phyloP scores from a whole-genome alignment of 30 jellyfish, hydroid and myxozoan species.

The Cassiopea xamachana region DNA sequence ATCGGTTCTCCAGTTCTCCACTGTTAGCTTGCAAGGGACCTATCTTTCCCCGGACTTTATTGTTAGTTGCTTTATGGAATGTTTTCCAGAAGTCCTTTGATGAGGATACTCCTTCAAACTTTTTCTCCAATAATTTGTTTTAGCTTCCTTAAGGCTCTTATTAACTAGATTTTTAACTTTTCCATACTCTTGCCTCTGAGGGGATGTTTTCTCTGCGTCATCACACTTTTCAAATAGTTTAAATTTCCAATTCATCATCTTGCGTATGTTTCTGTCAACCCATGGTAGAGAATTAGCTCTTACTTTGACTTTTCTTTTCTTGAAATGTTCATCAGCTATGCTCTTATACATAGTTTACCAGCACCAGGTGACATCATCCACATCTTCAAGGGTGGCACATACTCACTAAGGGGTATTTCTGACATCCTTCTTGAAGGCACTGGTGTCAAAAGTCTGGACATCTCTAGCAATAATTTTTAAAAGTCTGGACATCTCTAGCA shows the following conservation, averaged over 20 bases:
- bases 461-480: background rate
- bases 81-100: slow-evolving; percentile 46
- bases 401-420: slow-evolving; percentile 9
- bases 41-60: slow-evolving; percentile 16
- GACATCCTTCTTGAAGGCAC: slow-evolving; percentile 10
- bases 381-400: slow-evolving; percentile 4
- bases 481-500: background rate
- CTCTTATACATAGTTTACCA: slow-evolving; percentile 8
- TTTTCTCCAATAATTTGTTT: slow-evolving; percentile 28
- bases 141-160: slow-evolving; percentile 42
- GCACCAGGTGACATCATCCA: slow-evolving; percentile 26
- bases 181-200: slow-evolving; percentile 48
- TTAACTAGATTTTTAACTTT: slow-evolving; percentile 42
- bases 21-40: slow-evolving; percentile 52
- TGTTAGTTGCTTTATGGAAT: slow-evolving; percentile 21
- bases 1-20: slow-evolving; percentile 10
- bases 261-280: slow-evolving; percentile 35
- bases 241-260: slow-evolving; percentile 40
- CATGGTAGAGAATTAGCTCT: slow-evolving; percentile 47
- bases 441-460: background rate
- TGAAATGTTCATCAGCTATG: slow-evolving; percentile 11
- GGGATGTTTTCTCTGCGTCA: slow-evolving; percentile 53
- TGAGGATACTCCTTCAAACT: slow-evolving; percentile 33
- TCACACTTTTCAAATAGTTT: slow-evolving; percentile 23
- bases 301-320: slow-evolving; percentile 21